Base-by-base conservation (phyloP, 2,888 invertebrate species). In the Machimus atricapillus region DNA sequence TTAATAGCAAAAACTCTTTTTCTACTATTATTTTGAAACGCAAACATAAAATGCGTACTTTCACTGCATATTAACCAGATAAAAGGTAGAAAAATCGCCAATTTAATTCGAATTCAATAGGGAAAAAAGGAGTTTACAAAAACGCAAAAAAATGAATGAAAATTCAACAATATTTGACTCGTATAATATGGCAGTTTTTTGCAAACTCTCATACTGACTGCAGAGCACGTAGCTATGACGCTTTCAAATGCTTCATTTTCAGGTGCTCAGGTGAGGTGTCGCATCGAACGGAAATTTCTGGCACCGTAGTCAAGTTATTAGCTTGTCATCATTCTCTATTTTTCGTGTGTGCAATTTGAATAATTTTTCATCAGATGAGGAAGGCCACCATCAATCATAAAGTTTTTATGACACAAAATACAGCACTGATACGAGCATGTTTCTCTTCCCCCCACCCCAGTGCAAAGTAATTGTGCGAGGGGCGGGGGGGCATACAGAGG, bases 301-400 rank as follows among this genome's bases (percentile, higher is more conserved):
- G 27, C 66, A 66, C n/a, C 34, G 76, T 76, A 76, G 40, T 76
- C 19, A 76, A 76, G 76, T 76, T 40, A 40, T 76, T 43, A 78
- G 43, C 40, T 46, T 78, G 78, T 43, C 78, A 78, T 43, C 78
- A 46, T 78, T 78, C 37, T 27, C 37, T 40, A 27, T 27, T 78
- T 76, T 78, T 46, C 78, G 19, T 40, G 23, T 78, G 46, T 40
- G 78, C 78, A 46, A 78, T 78, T 78, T 78, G 78, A 78, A 78
- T 78, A 78, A 78, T 78, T 78, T 78, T 27, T 43, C 78, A 78
- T 78, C 78, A 78, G 78, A 43, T 43, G 40, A 78, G 27, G 46
- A 78, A 78, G 37, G 40, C 46, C 46, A 43, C 43, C 78, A 78
- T 78, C 78, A 78, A 78, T 78, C 78, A 78, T 37, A 78, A 78